These are phyloP conservation scores for Tragelaphus strepsiceros DNA, from an alignment of 2,113 vertebrate genomes.

Conservation along the genomic window DNA sequence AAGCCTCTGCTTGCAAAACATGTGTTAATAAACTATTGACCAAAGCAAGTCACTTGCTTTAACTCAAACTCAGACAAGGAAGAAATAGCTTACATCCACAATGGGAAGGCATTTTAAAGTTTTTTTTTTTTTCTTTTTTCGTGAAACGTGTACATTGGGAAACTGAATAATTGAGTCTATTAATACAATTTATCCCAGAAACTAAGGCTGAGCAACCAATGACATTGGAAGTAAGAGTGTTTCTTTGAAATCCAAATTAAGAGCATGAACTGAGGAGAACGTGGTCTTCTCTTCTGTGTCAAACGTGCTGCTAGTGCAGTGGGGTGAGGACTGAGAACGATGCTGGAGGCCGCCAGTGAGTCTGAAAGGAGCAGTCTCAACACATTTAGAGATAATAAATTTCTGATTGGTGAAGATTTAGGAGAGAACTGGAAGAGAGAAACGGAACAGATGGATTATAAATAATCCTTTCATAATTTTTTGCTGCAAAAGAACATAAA, in stretches of 20 bases:
- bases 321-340: neutral
- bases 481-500: neutral
- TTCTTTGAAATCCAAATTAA: neutral
- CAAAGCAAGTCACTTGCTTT: neutral
- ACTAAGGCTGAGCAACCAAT: neutral
- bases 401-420: neutral
- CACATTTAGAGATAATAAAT: neutral
- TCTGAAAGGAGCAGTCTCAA: neutral
- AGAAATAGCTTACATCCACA: neutral
- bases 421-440: neutral
- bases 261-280: neutral
- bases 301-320: neutral
- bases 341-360: neutral
- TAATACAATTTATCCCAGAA: neutral
- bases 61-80: neutral
- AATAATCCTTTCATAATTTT: neutral
- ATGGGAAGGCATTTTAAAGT: neutral
- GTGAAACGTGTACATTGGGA: neutral
- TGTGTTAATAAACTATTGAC: neutral
- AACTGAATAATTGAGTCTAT: neutral
- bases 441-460: neutral
- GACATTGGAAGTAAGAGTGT: neutral
- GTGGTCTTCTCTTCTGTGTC: neutral
- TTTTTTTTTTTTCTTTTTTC: neutral
- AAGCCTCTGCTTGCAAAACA: neutral